Evolutionary conservation across 2,113 vertebrate genomes (phyloP), one percentile per base, ranked within the genome.

Genomic region (Philantomba maxwellii): DNA sequence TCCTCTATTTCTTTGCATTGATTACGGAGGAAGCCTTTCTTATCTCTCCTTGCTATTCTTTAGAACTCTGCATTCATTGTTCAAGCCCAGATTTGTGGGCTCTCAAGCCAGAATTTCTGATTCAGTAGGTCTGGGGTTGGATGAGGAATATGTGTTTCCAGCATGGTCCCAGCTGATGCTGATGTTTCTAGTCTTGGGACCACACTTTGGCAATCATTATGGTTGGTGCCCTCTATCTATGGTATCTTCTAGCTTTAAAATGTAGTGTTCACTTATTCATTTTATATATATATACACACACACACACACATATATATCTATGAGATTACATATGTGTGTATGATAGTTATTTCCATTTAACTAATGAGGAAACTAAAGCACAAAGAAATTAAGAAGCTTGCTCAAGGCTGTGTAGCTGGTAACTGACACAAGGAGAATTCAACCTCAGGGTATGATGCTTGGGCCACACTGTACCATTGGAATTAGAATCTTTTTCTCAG

Each of bases 321-420:
- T 93, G 60, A 91, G 10, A 60, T 58, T 47, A 9, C 16, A 6
- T 10, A 9, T 51, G 12, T 85, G 1, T 86, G 3, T 83, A 15
- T 82, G 11, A 43, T 15, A 55, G 17, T 49, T 70, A 60, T 58
- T 17, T 15, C 23, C 30, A 26, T 73, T 75, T 64, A 7, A 33
- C 28, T 55, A 16, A 73, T 80, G n/a, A 49, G 16, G 66, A 93
- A 95, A 92, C 47, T 33, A 58, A 94, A 60, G 9, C 28, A 55
- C 51, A 39, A 25, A 53, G 70, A 28, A 28, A 16, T 45, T 77
- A 88, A 70, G 36, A 12, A n/a, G 26, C 17, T 36, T 55, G 28
- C 11, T 25, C 7, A 64, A 28, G 11, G 26, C 55, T 66, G 10
- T 9, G 2, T 6, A 95, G 15, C 7, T 55, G 33, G 11, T 53